Evolutionary conservation across 2,797 vertebrate species (phyloP).

Genomic region (Thaleichthys pacificus): DNA sequence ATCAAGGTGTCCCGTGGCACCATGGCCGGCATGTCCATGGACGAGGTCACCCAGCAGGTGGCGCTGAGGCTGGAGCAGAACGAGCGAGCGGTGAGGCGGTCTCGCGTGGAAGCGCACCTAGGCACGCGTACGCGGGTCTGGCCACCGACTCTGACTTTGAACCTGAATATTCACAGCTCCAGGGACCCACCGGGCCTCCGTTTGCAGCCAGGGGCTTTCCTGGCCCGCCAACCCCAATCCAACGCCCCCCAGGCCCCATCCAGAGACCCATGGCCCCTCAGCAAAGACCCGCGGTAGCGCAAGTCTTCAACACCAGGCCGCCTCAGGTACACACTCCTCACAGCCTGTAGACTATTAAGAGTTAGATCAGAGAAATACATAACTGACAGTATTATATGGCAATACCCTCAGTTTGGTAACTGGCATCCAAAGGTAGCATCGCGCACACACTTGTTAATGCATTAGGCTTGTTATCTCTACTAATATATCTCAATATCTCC

Average conservation of each 20-base stretch:
- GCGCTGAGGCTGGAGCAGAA: conserved; percentile 71
- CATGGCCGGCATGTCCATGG: conserved; percentile 88
- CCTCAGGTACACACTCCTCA: conserved; percentile 63
- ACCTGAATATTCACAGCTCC: conserved; percentile 60
- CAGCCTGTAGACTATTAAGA: no score
- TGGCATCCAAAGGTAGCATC: not conserved
- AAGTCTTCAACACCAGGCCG: conserved; percentile 68
- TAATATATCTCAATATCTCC: no score
- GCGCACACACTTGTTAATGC: no score
- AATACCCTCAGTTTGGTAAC: not conserved
- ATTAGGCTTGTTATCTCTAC: no score
- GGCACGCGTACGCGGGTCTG: no score
- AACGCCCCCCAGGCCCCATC: conserved; percentile 66
- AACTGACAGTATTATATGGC: not conserved
- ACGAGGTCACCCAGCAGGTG: conserved; percentile 85
- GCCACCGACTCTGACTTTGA: not conserved
- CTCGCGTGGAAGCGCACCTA: not conserved
- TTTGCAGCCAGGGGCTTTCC: conserved; percentile 26
- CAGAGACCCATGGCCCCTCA: conserved; percentile 67
- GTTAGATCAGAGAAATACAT: not conserved
- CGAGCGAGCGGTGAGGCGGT: conserved; percentile 39
- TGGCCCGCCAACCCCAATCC: conserved; percentile 28
- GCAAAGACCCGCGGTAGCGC: conserved; percentile 69
- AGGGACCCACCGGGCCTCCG: conserved; percentile 72
- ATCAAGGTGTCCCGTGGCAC: conserved; percentile 89